Evolutionary conservation across 2,113 vertebrate species (phyloP).

Genomic region (Neofelis nebulosa): DNA sequence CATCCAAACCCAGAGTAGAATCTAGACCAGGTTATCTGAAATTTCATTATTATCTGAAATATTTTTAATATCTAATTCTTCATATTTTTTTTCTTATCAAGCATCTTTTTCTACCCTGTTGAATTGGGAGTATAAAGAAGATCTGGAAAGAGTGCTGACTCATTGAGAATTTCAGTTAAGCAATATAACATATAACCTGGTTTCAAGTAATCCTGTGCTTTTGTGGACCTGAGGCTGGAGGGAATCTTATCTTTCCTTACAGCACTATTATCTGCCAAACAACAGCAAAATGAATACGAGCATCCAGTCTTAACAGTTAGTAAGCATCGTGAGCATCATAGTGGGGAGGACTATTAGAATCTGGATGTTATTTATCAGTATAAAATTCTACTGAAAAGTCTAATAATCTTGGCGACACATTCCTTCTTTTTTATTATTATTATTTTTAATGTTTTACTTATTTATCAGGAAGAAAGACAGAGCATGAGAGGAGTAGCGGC

Average conservation of each 20-base stretch:
- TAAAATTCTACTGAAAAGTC: background rate
- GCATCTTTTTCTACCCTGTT: background rate
- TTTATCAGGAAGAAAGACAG: too few relatives aligned
- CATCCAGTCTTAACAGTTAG: background rate
- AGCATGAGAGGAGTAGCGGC: too few relatives aligned
- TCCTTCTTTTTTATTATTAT: background rate
- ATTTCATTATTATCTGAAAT: background rate
- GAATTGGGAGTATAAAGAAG: background rate
- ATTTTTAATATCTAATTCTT: background rate
- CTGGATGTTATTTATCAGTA: background rate
- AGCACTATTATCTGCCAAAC: background rate
- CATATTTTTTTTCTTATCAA: background rate
- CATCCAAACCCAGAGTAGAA: background rate
- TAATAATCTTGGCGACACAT: background rate
- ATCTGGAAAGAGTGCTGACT: background rate
- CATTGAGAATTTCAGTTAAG: background rate
- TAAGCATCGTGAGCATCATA: background rate
- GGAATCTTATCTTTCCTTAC: background rate
- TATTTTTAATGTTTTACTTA: too few relatives aligned
- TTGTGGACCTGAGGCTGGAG: background rate
- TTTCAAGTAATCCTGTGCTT: background rate
- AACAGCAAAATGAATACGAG: slow-evolving; percentile 8
- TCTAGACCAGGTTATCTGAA: background rate
- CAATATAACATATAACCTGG: background rate
- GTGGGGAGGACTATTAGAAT: background rate